These are phyloP conservation scores for Paradisaea rubra DNA, from an alignment of 2,113 vertebrate genomes.

Conservation along the genomic window DNA sequence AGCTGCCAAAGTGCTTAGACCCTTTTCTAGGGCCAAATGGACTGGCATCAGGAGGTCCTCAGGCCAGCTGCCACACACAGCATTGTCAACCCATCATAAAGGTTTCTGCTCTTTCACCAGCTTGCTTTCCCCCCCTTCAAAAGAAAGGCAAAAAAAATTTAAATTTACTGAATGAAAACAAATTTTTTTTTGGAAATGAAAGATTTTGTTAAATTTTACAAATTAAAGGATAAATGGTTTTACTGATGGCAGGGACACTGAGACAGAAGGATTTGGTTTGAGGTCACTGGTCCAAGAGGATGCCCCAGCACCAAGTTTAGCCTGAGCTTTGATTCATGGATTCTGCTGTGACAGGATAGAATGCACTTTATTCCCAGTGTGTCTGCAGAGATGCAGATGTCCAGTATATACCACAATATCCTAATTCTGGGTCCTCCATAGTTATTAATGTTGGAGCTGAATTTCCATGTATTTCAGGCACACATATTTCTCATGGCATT, in stretches of 20 bases:
- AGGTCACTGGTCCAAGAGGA: neutral
- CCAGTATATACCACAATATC: neutral
- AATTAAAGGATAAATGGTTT: neutral
- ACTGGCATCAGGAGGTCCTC: neutral
- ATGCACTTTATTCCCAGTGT: neutral
- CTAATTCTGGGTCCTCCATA: neutral
- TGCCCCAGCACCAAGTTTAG: neutral
- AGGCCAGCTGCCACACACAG: neutral
- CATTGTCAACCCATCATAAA: neutral
- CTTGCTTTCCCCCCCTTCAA: accelerated
- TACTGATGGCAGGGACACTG: neutral
- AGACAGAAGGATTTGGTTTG: neutral
- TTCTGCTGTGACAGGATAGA: neutral
- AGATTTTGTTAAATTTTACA: neutral
- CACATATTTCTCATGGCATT: neutral
- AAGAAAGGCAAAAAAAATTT: neutral
- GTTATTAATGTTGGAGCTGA: neutral
- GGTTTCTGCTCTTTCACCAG: neutral
- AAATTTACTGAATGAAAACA: neutral
- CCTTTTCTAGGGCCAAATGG: neutral
- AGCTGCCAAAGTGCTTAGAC: neutral
- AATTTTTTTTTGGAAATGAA: neutral
- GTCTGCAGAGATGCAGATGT: neutral
- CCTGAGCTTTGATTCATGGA: neutral
- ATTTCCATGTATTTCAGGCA: neutral